Evolutionary conservation across 2,113 vertebrate genomes (phyloP), one percentile per base, ranked within the genome.

Genomic region (Copsychus sechellarum): DNA sequence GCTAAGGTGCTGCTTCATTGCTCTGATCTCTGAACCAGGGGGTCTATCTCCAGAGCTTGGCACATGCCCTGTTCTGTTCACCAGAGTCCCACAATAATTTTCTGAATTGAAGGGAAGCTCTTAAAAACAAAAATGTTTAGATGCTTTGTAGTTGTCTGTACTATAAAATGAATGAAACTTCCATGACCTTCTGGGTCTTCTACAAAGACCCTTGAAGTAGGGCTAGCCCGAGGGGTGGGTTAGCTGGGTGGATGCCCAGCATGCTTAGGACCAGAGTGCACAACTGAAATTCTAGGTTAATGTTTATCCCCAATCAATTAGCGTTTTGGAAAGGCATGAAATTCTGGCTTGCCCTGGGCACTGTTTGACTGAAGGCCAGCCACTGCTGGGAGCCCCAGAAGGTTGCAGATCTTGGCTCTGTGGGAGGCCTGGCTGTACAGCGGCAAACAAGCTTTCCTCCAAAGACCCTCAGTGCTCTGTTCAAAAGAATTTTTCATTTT

Each of bases 271-370:
- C 64, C 45, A 33, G 90, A 92, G 53, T 45, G 84, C 47, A 94
- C 10, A 1, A 48, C 79, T 74, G 88, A 97, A 91, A 92, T 93
- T 94, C 92, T 97, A 77, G 79, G 92, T 96, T 97, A 95, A 97
- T 95, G 91, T 94, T 96, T 96, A 95, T 95, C 94, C 84, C 92
- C 81, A 96, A 93, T 96, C 95, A 97, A 97, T 97, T 97, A 97
- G 81, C 5, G 7, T 92, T 96, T 94, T 96, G 83, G 90, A 97
- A 94, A 88, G 92, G 93, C 95, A 96, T 96, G 95, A 97, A 97
- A 97, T 96, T 91, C 86, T 96, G 94, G 76, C 92, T 95, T 96
- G 93, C 92, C 90, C 86, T 86, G 92, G 94, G 95, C 92, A 31
- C 78, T 53, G 24, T 95, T 97, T 95, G 94, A 96, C 95, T 95